A percentile compares a stretch with the other conserved stretches of the same genome.
phyloP scores from a whole-genome alignment of 2,888 invertebrate genomes.

The Drosophila aldrichi region DNA sequence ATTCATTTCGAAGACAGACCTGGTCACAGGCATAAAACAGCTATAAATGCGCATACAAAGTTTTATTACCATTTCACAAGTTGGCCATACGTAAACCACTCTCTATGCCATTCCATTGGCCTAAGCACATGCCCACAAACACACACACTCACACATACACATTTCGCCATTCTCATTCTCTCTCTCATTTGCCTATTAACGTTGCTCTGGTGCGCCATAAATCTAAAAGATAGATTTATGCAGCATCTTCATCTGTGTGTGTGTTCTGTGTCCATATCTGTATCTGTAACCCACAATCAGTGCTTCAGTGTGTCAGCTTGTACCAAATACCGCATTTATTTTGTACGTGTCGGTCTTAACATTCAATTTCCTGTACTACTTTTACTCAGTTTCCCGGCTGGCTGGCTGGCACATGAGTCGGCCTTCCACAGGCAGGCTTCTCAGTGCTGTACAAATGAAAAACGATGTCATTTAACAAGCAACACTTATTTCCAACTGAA shows the following conservation, averaged over 20 bases:
- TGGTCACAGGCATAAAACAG: constrained; percentile 65
- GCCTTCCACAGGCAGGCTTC: constrained; percentile 11
- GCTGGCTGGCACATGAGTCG: constrained; percentile 8
- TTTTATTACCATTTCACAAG: constrained; percentile 74
- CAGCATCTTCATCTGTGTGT: constrained; percentile 40
- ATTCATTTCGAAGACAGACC: constrained; percentile 61
- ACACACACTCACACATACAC: constrained; percentile 5
- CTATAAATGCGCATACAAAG: constrained; percentile 68
- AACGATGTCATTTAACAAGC: constrained; percentile 39
- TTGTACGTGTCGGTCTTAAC: constrained; percentile 55
- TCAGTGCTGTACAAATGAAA: constrained; percentile 19
- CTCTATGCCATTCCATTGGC: constrained; percentile 30
- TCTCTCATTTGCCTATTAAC: constrained; percentile 75
- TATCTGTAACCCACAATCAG: constrained; percentile 47
- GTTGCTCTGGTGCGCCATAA: constrained; percentile 69
- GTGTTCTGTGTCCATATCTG: constrained; percentile 14
- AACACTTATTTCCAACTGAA: constrained; percentile 26
- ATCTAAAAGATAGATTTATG: constrained; percentile 74
- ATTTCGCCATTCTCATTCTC: constrained; percentile 33
- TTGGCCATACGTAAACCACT: constrained; percentile 35
- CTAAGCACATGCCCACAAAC: constrained; percentile 18
- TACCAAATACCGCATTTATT: constrained; percentile 38
- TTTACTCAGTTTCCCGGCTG: constrained; percentile 11
- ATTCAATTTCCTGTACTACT: constrained; percentile 68
- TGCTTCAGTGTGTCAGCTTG: constrained; percentile 26